phyloP scores from a whole-genome alignment of 2,888 invertebrate species.

The Amphipoea oculea region DNA sequence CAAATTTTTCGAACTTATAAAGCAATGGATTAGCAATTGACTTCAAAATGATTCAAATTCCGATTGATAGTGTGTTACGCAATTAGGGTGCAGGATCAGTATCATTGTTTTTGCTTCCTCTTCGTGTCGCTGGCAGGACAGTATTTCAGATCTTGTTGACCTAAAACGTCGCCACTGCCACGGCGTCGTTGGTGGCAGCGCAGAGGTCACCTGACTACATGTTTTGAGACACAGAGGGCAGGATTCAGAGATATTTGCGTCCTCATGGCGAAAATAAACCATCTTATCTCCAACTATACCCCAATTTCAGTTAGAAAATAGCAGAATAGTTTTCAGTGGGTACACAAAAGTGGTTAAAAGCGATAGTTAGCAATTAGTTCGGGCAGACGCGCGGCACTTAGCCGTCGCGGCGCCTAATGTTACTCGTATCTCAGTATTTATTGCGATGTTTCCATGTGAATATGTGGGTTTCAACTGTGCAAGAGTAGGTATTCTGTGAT shows the following conservation, averaged over 20 bases:
- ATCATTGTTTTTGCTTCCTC: background rate
- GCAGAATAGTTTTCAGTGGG: slow-evolving; percentile 11
- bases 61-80: too few species aligned
- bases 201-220: background rate
- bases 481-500: background rate
- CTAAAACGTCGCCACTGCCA: background rate
- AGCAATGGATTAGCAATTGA: too few species aligned
- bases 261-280: background rate
- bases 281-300: background rate
- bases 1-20: too few species aligned
- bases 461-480: slow-evolving; percentile 13
- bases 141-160: background rate
- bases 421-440: slow-evolving; percentile 60
- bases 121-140: background rate
- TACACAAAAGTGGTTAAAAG: slow-evolving; percentile 36
- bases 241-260: background rate
- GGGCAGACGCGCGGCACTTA: slow-evolving; percentile 65
- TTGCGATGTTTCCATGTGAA: slow-evolving; percentile 23
- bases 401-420: slow-evolving; percentile 66
- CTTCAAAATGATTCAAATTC: too few species aligned
- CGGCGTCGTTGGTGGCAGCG: background rate
- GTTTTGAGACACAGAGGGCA: background rate
- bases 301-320: slow-evolving; percentile 20
- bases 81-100: too few species aligned
- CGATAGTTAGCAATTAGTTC: slow-evolving; percentile 59